Evolutionary conservation across 1,140 invertebrate species (phyloP).

Genomic region (Olivierus martensii): DNA sequence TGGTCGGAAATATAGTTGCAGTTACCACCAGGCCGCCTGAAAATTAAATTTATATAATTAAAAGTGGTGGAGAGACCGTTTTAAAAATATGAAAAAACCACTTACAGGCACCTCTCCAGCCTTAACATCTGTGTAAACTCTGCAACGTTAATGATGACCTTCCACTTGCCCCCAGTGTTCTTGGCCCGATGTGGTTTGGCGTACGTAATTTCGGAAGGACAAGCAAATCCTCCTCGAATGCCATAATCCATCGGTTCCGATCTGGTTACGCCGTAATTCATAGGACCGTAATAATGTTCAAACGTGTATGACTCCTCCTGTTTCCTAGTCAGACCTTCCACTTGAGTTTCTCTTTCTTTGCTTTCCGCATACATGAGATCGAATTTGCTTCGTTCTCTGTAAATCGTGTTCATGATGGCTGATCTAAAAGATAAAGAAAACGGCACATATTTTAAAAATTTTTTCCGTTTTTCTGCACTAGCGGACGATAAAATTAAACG

Average conservation of each 20-base stretch:
- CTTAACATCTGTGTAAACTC: constrained; percentile 66
- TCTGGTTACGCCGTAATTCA: not conserved
- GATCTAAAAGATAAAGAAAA: not conserved
- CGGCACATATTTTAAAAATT: not conserved
- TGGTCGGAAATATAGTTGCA: constrained; percentile 66
- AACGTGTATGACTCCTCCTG: constrained; percentile 43
- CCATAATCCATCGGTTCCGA: constrained; percentile 27
- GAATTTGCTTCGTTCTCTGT: constrained; percentile 50
- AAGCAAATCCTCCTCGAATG: constrained; percentile 53
- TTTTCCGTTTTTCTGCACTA: not conserved
- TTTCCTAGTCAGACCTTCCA: constrained; percentile 40
- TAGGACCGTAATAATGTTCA: constrained; percentile 36
- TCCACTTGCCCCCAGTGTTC: constrained; percentile 60
- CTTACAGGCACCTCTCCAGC: constrained; percentile 66
- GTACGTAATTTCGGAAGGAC: constrained; percentile 67
- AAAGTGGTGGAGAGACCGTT: no score
- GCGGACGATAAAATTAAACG: no score
- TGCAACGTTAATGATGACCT: constrained; percentile 72
- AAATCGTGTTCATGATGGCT: constrained; percentile 60
- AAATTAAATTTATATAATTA: constrained; percentile 20
- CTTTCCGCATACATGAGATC: constrained; percentile 53
- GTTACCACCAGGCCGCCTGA: constrained; percentile 52
- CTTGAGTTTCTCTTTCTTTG: constrained; percentile 28
- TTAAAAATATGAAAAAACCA: constrained; percentile 15
- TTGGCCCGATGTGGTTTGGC: constrained; percentile 63